phyloP scores from a whole-genome alignment of 2,888 invertebrate species.

The Hyposoter dolosus region DNA sequence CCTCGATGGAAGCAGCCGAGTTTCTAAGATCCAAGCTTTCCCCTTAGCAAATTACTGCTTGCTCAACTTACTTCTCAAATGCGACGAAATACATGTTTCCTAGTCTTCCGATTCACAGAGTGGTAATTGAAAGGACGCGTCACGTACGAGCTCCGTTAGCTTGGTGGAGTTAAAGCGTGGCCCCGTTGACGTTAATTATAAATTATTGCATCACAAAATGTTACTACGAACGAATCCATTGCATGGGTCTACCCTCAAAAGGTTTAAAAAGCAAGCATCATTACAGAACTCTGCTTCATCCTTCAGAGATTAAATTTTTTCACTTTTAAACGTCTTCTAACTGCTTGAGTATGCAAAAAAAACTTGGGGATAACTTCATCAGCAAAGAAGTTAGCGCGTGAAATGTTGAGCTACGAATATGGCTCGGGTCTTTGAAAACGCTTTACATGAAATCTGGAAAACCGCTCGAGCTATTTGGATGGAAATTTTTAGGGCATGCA shows the following conservation, averaged over 20 bases:
- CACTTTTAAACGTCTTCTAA: background rate
- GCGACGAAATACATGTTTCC: background rate
- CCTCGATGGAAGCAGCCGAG: slow-evolving; percentile 13
- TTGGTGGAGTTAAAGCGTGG: background rate
- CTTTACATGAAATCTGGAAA: background rate
- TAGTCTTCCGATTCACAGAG: background rate
- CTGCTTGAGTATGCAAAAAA: background rate
- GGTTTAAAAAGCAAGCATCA: background rate
- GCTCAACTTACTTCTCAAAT: slow-evolving; percentile 23
- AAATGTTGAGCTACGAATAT: background rate
- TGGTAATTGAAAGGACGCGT: slow-evolving; percentile 5
- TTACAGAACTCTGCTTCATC: background rate
- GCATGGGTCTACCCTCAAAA: background rate
- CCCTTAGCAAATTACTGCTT: slow-evolving; percentile 5
- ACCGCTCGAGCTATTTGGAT: background rate
- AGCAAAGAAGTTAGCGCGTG: background rate
- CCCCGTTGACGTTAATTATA: slow-evolving; percentile 10
- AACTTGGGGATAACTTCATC: background rate
- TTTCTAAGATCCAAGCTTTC: slow-evolving; percentile 3
- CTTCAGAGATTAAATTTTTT: too few relatives aligned
- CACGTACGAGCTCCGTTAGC: background rate
- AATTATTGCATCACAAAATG: background rate
- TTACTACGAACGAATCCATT: background rate
- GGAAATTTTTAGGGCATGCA: background rate
- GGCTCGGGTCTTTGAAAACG: background rate